Base-by-base conservation (phyloP, 2,797 vertebrate species). In the Distichodus sexfasciatus region DNA sequence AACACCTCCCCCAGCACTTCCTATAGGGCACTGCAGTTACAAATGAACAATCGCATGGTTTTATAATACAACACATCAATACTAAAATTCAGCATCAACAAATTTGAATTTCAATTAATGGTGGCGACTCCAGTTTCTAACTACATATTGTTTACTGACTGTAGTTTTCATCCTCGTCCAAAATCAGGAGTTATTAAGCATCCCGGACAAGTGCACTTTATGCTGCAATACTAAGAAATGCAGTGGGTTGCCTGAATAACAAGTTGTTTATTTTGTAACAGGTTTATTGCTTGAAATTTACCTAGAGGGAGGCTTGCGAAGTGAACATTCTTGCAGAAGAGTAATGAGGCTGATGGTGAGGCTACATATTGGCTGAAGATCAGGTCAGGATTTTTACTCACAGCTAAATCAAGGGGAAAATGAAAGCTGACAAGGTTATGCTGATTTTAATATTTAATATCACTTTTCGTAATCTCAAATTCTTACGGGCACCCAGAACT, bases 401-500 rank as follows among this genome's bases (percentile, higher is more conserved):
- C 6, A 64, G 68, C 63, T 63, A 74, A 69, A 75, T 64, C 59
- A 71, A 60, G 69, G 44, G 55, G 69, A 72, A 72, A 75, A 78
- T 55, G 26, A 65, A 60, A 72, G 28, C 54, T 51, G 72, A 78
- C 72, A 60, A 31, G 54, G 38, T 43, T 23, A 35, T 19, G n/a
- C 28, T 10, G 47, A 51, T 68, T 60, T 78, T 48, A 72, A 75
- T 75, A 69, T 72, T 68, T 78, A 74, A 74, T 77, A 50, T 10
- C 71, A 38, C 67, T 63, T 67, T 73, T 61, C 62, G 53, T 68
- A 60, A 74, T n/a, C n/a, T n/a, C n/a, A n/a, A n/a, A n/a, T 35
- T 44, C 36, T 51, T n/a, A 17, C 53, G 21, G 1, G 26, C 38
- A 40, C 57, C 51, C 51, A 41, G 44, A 63, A 40, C 24, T 40